Conservation (phyloP, 2,888 invertebrate species). For the Lithophane semibrunnea region DNA sequence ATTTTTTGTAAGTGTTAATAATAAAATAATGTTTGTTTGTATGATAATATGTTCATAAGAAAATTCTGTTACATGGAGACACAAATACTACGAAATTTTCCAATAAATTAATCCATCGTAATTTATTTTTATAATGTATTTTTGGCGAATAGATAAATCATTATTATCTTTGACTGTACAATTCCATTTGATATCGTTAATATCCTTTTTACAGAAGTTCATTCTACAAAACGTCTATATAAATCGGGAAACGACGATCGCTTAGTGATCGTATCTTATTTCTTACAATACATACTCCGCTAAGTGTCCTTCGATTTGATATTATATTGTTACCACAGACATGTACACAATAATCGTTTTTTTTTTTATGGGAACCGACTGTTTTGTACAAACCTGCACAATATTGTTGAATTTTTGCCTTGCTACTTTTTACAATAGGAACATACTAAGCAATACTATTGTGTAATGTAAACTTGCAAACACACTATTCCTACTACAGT, state of each 20-base stretch:
- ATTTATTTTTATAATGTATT: conserved; percentile 17
- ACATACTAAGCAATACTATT: background rate
- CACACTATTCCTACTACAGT: background rate
- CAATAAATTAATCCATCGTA: background rate
- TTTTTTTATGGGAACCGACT: conserved; percentile 18
- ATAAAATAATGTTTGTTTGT: background rate
- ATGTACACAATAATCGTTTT: conserved; percentile 29
- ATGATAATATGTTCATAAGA: background rate
- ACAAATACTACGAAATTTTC: background rate
- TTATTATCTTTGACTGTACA: conserved; percentile 23
- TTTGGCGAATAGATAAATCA: conserved; percentile 14
- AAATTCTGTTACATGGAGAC: background rate
- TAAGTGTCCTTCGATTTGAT: conserved; percentile 35
- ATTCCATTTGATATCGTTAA: conserved; percentile 44
- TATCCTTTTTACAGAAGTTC: conserved; percentile 46
- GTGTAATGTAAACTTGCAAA: background rate
- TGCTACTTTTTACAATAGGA: background rate
- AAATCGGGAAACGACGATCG: conserved; percentile 42
- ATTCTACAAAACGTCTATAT: conserved; percentile 35
- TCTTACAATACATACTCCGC: conserved; percentile 41
- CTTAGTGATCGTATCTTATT: conserved; percentile 30
- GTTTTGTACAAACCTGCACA: conserved; percentile 1
- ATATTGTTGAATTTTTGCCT: conserved; percentile 21
- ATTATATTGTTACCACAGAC: conserved; percentile 25
- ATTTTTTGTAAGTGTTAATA: too few species aligned